Evolutionary conservation across 2,113 vertebrate species (phyloP).

Genomic region (Pseudopipra pipra): DNA sequence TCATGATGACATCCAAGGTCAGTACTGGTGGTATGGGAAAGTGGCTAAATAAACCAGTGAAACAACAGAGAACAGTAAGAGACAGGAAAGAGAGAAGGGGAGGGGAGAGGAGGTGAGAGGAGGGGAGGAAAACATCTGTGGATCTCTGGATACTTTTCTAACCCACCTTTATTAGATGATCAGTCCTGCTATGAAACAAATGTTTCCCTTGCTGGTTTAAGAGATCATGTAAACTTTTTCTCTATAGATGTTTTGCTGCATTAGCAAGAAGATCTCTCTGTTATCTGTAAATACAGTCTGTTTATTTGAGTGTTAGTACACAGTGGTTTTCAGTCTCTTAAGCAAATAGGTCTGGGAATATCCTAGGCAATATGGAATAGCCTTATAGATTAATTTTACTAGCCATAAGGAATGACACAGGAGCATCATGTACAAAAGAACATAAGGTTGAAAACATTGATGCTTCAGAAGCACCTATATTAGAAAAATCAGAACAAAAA

Average conservation of each 20-base stretch:
- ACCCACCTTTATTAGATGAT: background rate
- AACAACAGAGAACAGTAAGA: background rate
- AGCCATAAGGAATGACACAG: background rate
- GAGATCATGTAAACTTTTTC: background rate
- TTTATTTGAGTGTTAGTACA: background rate
- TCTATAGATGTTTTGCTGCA: background rate
- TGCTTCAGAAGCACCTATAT: background rate
- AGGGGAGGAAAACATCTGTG: background rate
- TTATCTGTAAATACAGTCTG: background rate
- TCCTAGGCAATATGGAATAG: background rate
- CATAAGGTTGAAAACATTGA: background rate
- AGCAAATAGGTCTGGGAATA: background rate
- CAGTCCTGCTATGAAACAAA: background rate
- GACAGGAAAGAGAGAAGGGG: background rate
- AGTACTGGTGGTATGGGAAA: background rate
- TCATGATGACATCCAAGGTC: background rate
- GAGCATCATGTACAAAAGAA: background rate
- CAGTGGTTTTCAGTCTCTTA: background rate
- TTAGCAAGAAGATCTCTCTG: background rate
- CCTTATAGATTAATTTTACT: background rate
- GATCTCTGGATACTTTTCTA: background rate
- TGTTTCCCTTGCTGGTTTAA: background rate
- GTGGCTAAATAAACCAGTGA: background rate
- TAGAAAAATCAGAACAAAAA: conserved; percentile 1
- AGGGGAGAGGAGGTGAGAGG: background rate